Evolutionary conservation across 2,113 vertebrate genomes (phyloP), one percentile per base, ranked within the genome.

Genomic region (Smithornis capensis): DNA sequence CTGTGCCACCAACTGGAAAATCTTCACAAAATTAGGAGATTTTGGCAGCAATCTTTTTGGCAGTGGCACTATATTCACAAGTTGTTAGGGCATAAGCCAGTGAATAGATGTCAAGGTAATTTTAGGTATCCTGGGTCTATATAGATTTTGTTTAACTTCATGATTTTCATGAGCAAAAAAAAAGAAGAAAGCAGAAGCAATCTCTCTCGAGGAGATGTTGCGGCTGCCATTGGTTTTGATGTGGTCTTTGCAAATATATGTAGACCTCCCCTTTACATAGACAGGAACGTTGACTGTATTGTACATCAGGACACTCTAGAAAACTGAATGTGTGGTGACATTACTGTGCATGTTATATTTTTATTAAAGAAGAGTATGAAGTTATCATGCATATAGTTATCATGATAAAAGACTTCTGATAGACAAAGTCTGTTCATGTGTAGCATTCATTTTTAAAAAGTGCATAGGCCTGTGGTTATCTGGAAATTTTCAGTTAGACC

Each of bases 51-150:
- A 23, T 18, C 33, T 82, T 55, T 60, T 47, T 15, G 33, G 5
- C 19, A 75, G 8, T 52, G 27, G 9, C 16, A 31, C 2, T 50
- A 9, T 11, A 59, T 92, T 45, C 15, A 80, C 35, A 44, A 94
- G 59, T 68, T 90, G 35, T 52, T 76, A 69, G 33, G 23, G 8
- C 16, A 25, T 45, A 95, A 95, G 56, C 63, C 14, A 64, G 29
- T 81, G 88, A 85, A 57, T 91, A 50, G 64, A 77, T 83, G 64
- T 93, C 52, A 90, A 93, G 87, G 77, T 92, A 87, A 67, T 52
- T 94, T 80, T 95, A 94, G 82, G 42, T 91, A 89, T 89, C 60
- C 22, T 63, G 23, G 13, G 4, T 74, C 89, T 90, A 45, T 62
- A 95, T 29, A 83, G 38, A 81, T 94, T 91, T 95, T 45, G 29